phyloP scores from a whole-genome alignment of 2,888 invertebrate genomes.

The Hoplodrina blanda region DNA sequence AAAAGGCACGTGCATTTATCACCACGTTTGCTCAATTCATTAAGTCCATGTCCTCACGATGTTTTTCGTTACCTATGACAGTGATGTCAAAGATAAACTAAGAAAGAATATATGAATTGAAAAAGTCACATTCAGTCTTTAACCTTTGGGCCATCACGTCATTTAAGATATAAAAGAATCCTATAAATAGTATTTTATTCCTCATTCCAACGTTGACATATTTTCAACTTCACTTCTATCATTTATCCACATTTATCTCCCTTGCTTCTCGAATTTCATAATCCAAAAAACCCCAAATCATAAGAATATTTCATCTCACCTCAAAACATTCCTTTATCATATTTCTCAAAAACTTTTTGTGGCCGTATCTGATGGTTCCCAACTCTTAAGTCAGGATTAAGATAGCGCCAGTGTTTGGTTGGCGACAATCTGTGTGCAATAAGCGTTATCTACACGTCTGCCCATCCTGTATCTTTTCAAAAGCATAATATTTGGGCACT shows the following conservation, averaged over 20 bases:
- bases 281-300: conserved; percentile 17
- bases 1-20: too few species aligned
- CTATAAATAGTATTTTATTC: neutral
- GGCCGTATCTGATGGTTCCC: conserved; percentile 57
- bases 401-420: conserved; percentile 74
- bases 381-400: conserved; percentile 75
- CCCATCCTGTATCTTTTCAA: conserved; percentile 72
- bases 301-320: conserved; percentile 12
- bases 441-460: conserved; percentile 75
- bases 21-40: too few species aligned
- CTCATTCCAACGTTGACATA: conserved; percentile 5
- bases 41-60: too few species aligned
- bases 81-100: too few species aligned
- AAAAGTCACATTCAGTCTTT: too few species aligned
- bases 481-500: conserved; percentile 82
- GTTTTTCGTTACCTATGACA: too few species aligned
- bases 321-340: conserved; percentile 36
- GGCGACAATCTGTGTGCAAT: conserved; percentile 72
- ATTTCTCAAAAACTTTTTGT: conserved; percentile 54
- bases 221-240: conserved; percentile 1
- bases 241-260: neutral
- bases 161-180: neutral
- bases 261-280: conserved; percentile 32
- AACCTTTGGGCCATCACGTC: too few species aligned
- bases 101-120: too few species aligned